Percentiles rank a stretch among this genome's conserved stretches.
Conservation (phyloP, 2,888 invertebrate genomes). For the Scrobipalpa atriplicella region DNA sequence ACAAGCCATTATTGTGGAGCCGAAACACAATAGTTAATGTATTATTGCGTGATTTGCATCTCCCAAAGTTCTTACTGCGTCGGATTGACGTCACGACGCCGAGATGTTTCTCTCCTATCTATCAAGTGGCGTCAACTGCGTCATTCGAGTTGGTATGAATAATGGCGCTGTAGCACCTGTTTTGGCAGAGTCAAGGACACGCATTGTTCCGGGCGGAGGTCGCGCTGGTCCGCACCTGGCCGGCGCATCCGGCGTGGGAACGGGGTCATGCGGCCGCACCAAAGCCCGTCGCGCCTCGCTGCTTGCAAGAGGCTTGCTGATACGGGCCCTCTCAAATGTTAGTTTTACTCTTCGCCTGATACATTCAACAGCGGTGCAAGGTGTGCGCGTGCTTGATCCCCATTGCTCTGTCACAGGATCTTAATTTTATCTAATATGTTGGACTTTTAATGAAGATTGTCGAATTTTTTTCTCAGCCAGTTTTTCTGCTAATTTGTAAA, state of each 20-base stretch:
- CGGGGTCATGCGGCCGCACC: conserved; percentile 74
- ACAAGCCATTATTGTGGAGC: background rate
- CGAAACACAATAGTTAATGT: background rate
- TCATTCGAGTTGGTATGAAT: conserved; percentile 21
- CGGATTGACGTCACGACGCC: conserved; percentile 26
- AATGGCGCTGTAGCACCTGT: conserved; percentile 13
- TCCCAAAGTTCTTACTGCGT: background rate
- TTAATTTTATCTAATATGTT: background rate
- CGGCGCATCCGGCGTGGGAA: conserved; percentile 65
- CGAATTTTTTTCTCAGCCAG: no score
- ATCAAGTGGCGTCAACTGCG: conserved; percentile 14
- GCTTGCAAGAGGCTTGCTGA: conserved; percentile 46
- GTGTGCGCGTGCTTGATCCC: no score
- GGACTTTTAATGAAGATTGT: background rate
- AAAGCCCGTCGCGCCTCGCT: conserved; percentile 70
- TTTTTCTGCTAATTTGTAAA: no score
- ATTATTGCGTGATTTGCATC: background rate
- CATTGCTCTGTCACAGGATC: no score
- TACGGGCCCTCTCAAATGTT: conserved; percentile 17
- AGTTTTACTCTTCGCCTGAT: background rate
- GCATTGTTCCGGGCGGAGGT: conserved; percentile 45
- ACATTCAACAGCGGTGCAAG: background rate
- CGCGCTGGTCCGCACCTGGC: conserved; percentile 46
- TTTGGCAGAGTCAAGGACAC: conserved; percentile 49
- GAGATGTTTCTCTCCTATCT: background rate